Evolutionary conservation across 2,888 invertebrate genomes (phyloP).

Genomic region (Heteropelma amictum): DNA sequence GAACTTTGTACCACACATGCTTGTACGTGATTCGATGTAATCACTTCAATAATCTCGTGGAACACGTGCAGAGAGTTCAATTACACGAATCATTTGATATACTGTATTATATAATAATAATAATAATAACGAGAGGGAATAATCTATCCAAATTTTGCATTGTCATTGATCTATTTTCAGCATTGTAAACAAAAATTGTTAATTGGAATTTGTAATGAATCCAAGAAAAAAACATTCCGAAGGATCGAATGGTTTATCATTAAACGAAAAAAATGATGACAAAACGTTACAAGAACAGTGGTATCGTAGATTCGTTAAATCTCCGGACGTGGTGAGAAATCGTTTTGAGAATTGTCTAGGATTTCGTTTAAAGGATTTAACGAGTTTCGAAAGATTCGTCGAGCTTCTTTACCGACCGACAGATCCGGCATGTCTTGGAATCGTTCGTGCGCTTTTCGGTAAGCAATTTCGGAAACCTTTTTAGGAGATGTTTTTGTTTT

Average conservation of each 20-base stretch:
- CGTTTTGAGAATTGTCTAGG: slow-evolving; percentile 64
- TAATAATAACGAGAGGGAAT: too few species aligned
- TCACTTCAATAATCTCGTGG: neutral
- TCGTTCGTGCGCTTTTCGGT: slow-evolving; percentile 91
- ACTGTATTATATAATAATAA: too few species aligned
- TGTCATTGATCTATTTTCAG: too few species aligned
- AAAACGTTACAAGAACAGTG: neutral
- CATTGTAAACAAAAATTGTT: neutral
- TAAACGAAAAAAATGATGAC: slow-evolving; percentile 3
- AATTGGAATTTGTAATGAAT: neutral
- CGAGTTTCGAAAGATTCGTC: slow-evolving; percentile 78
- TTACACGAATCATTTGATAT: too few species aligned
- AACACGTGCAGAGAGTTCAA: too few species aligned
- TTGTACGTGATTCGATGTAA: too few species aligned
- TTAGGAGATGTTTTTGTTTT: slow-evolving; percentile 15
- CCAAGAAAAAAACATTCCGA: neutral
- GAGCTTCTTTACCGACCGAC: slow-evolving; percentile 82
- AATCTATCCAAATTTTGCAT: too few species aligned
- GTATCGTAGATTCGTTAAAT: neutral
- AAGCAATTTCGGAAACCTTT: slow-evolving; percentile 71
- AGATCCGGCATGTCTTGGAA: slow-evolving; percentile 88
- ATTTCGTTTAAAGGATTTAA: slow-evolving; percentile 66
- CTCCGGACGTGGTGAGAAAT: too few species aligned
- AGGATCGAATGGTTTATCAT: neutral
- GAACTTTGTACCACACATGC: too few species aligned